These are phyloP conservation scores for Acrocephalus kingi DNA, from an alignment of 2,113 vertebrate genomes.

Conservation along the genomic window DNA sequence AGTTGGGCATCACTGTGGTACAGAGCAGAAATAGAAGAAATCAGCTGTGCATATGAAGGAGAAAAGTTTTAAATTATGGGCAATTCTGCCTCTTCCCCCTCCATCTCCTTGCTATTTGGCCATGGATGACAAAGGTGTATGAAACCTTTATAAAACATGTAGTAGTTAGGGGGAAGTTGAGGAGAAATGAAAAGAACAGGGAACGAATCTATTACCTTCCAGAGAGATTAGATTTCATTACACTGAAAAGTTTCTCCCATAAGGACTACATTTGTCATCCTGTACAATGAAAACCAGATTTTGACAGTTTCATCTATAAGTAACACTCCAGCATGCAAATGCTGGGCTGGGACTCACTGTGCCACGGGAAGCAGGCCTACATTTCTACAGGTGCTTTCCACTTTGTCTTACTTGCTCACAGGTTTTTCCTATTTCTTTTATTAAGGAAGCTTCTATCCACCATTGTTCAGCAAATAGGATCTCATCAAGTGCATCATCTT, in stretches of 20 bases:
- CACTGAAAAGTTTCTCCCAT: neutral
- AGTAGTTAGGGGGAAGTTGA: neutral
- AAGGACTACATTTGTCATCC: conserved; percentile 22
- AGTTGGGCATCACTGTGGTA: neutral
- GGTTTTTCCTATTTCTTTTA: neutral
- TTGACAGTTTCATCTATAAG: conserved; percentile 17
- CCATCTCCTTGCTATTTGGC: neutral
- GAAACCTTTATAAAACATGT: neutral
- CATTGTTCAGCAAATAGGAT: conserved; percentile 39
- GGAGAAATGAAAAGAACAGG: neutral
- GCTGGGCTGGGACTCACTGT: neutral
- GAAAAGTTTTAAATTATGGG: neutral
- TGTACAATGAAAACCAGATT: conserved; percentile 25
- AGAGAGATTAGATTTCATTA: conserved; percentile 39
- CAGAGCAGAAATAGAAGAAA: neutral
- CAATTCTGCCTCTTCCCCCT: neutral
- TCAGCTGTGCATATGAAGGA: neutral
- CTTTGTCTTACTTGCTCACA: neutral
- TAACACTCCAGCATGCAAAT: neutral
- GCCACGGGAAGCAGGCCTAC: neutral
- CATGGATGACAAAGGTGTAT: neutral
- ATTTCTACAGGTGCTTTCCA: neutral
- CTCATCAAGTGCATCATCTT: conserved; percentile 7
- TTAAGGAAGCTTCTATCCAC: neutral
- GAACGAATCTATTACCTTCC: neutral